These are phyloP conservation scores for Dolichallabes microphthalmus DNA, from an alignment of 2,113 vertebrate species.

Conservation along the genomic window DNA sequence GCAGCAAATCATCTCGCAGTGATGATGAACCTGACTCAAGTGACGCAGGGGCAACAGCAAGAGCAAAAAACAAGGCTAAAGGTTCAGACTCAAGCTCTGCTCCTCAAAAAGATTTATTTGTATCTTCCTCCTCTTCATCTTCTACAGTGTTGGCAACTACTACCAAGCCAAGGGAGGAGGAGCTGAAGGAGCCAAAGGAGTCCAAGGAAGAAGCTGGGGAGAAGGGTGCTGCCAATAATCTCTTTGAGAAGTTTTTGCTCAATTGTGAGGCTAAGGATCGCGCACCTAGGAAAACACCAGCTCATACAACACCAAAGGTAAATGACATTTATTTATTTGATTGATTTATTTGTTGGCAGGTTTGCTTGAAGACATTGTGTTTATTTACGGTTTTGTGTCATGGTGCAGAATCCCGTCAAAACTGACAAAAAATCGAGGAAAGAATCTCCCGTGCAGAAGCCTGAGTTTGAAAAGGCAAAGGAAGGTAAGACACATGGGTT, in stretches of 20 bases:
- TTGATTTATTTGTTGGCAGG: neutral
- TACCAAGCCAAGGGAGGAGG: slow-evolving; percentile 65
- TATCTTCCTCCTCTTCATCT: slow-evolving; percentile 58
- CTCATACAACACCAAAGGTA: slow-evolving; percentile 69
- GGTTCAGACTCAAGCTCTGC: slow-evolving; percentile 50
- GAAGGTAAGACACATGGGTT: slow-evolving; percentile 74
- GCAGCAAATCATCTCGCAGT: slow-evolving; percentile 64
- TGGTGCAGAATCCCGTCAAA: slow-evolving; percentile 73
- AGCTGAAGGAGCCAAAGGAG: slow-evolving; percentile 65
- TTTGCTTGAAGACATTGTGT: neutral
- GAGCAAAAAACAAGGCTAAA: slow-evolving; percentile 60
- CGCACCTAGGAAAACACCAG: slow-evolving; percentile 62
- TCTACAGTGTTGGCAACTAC: slow-evolving; percentile 45
- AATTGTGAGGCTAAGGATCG: slow-evolving; percentile 76
- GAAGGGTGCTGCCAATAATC: slow-evolving; percentile 67
- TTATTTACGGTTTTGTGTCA: neutral
- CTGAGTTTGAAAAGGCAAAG: slow-evolving; percentile 78
- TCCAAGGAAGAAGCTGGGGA: slow-evolving; percentile 63
- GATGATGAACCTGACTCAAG: slow-evolving; percentile 78
- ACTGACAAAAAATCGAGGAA: slow-evolving; percentile 79
- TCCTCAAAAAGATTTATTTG: slow-evolving; percentile 56
- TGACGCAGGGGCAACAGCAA: slow-evolving; percentile 70
- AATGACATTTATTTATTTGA: neutral
- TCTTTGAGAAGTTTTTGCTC: slow-evolving; percentile 76
- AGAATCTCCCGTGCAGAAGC: slow-evolving; percentile 79